A percentile compares a stretch with the other conserved stretches of the same genome.
Evolutionary conservation across 2,113 vertebrate species (phyloP).

Genomic region (Crotophaga sulcirostris): DNA sequence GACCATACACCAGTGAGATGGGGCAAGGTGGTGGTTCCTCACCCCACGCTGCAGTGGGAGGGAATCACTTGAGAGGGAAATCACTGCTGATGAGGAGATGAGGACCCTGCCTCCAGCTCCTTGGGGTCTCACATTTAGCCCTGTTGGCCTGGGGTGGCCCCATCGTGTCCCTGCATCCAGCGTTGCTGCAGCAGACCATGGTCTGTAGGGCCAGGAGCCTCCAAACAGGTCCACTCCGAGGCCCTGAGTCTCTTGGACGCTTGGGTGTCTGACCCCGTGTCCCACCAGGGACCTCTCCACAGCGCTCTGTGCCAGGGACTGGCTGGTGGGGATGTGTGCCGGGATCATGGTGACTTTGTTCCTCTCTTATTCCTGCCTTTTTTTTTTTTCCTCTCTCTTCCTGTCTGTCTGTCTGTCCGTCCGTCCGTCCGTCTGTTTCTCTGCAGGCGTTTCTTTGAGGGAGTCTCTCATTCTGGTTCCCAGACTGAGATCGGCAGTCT

Average conservation of each 20-base stretch:
- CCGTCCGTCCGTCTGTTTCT: slow-evolving; percentile 71
- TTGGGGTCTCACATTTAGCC: neutral
- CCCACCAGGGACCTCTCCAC: neutral
- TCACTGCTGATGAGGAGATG: neutral
- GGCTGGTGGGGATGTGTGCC: neutral
- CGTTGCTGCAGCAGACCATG: neutral
- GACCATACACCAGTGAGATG: neutral
- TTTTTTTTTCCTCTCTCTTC: slow-evolving; percentile 53
- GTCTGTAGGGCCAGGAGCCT: neutral
- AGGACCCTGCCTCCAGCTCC: neutral
- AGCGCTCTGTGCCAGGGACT: slow-evolving; percentile 3
- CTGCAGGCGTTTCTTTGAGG: slow-evolving; percentile 96
- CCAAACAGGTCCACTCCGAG: neutral
- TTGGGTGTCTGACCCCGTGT: neutral
- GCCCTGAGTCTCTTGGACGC: accelerated
- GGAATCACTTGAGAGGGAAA: neutral
- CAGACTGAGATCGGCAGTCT: slow-evolving; percentile 97
- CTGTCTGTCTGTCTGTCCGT: slow-evolving; percentile 61
- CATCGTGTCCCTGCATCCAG: neutral
- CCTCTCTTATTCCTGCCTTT: slow-evolving; percentile 68
- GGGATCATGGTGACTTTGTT: slow-evolving; percentile 45
- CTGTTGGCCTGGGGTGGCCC: neutral
- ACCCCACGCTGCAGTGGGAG: neutral
- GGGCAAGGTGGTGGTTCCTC: neutral
- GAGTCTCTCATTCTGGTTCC: slow-evolving; percentile 95